These are phyloP conservation scores for Eidolon helvum DNA, from an alignment of 2,113 vertebrate species.

Conservation along the genomic window DNA sequence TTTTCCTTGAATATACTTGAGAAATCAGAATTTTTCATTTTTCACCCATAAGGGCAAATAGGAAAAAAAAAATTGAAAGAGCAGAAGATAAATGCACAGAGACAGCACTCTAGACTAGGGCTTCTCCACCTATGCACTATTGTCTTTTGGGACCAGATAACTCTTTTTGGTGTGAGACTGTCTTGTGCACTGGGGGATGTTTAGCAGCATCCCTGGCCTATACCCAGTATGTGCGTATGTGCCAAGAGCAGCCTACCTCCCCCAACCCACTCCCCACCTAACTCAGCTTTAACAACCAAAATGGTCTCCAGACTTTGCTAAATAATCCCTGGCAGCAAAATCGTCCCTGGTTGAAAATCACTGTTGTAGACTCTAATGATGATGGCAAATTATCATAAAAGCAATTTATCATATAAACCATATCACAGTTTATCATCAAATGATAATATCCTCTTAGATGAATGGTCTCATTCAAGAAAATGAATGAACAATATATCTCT, in stretches of 20 bases:
- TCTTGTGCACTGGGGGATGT: not conserved
- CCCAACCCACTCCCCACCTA: too few species aligned
- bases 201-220: not conserved
- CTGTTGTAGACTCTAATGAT: not conserved
- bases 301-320: not conserved
- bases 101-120: not conserved
- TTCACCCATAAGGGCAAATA: not conserved
- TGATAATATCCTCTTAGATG: not conserved
- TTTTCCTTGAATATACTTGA: not conserved
- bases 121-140: not conserved
- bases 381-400: not conserved
- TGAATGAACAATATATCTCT: not conserved
- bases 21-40: not conserved
- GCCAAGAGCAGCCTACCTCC: not conserved
- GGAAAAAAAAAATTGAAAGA: not conserved
- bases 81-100: not conserved
- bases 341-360: not conserved
- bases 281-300: not conserved
- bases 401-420: not conserved
- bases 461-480: not conserved
- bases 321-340: not conserved
- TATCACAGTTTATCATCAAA: not conserved
- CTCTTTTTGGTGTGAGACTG: not conserved
- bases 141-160: not conserved
- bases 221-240: not conserved